Evolutionary conservation across 2,888 invertebrate species (phyloP).

Genomic region (Diarsia mendica): DNA sequence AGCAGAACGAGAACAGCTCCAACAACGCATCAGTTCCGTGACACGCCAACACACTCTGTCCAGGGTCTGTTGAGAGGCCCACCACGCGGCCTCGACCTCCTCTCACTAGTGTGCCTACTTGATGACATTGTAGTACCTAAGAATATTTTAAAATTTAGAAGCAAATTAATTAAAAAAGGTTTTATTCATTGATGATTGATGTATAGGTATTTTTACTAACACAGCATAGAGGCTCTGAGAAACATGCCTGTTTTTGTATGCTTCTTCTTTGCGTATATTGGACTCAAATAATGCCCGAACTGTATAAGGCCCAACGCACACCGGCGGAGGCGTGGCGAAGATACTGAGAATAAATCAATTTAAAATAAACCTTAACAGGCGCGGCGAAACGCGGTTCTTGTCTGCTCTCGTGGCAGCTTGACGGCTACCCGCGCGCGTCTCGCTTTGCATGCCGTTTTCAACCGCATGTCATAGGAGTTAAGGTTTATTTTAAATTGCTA

Average conservation of each 20-base stretch:
- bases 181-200: not conserved
- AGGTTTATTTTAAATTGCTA: no score
- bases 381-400: no score
- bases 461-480: no score
- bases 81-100: conserved; percentile 95
- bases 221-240: not conserved
- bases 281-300: no score
- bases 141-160: conserved; percentile 24
- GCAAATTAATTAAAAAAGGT: not conserved
- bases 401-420: no score
- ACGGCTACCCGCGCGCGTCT: no score
- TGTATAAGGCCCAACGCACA: no score
- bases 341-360: no score
- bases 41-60: conserved; percentile 94
- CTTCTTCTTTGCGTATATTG: no score
- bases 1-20: conserved; percentile 95
- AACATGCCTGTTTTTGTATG: not conserved
- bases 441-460: no score
- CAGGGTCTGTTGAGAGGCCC: conserved; percentile 93
- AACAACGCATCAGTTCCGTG: conserved; percentile 95
- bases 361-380: no score
- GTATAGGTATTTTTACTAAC: not conserved
- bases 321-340: no score
- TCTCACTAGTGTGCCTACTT: conserved; percentile 95
- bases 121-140: conserved; percentile 92